Percentiles rank a stretch among this genome's conserved stretches.
Evolutionary conservation across 2,888 invertebrate genomes (phyloP).

Genomic region (Lithodes maja): DNA sequence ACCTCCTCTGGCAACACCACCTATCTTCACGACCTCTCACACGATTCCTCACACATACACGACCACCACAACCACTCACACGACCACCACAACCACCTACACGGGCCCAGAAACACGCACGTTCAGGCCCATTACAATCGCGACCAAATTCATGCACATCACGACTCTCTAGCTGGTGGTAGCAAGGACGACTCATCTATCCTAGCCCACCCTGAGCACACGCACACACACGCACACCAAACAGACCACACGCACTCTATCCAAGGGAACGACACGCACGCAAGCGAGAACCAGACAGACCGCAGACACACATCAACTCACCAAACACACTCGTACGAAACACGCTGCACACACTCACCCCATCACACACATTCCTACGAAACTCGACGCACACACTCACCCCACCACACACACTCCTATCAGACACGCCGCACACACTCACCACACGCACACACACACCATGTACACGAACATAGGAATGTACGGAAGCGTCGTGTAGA

Average conservation of each 20-base stretch:
- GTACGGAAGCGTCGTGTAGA: background rate
- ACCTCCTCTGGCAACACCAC: background rate
- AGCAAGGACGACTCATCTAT: too few species aligned
- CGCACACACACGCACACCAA: slow-evolving; percentile 6
- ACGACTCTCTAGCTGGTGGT: background rate
- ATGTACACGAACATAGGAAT: background rate
- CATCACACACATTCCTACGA: background rate
- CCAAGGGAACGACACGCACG: too few species aligned
- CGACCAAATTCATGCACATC: background rate
- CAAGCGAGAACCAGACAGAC: slow-evolving; percentile 1
- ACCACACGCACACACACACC: background rate
- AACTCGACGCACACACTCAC: background rate
- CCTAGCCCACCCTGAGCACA: too few species aligned
- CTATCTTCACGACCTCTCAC: background rate
- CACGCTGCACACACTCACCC: background rate
- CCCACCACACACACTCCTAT: background rate
- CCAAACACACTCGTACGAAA: background rate
- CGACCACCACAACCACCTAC: background rate
- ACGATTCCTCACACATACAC: slow-evolving; percentile 11
- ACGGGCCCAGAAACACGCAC: background rate
- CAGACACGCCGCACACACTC: background rate
- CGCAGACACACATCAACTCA: background rate
- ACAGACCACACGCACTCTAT: background rate
- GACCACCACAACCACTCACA: background rate
- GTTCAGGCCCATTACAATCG: background rate